Conservation (phyloP, 1,140 invertebrate genomes). For the Proctacanthus coquilletti region DNA sequence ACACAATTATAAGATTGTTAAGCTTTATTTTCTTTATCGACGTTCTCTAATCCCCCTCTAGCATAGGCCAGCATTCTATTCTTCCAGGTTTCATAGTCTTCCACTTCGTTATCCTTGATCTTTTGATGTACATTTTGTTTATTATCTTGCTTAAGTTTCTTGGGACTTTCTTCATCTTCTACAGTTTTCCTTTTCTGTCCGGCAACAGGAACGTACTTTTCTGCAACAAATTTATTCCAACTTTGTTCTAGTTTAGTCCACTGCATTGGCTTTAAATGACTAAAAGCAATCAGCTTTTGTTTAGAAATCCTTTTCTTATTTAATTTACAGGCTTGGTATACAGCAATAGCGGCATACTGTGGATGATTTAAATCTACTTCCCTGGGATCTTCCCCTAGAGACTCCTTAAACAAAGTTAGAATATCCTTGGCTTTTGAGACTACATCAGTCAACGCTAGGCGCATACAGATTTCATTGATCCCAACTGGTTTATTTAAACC, state of each 20-base stretch:
- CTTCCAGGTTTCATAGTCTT: conserved; percentile 27
- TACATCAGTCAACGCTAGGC: conserved; percentile 25
- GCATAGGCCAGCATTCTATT: conserved; percentile 18
- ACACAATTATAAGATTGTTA: no score
- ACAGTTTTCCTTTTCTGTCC: conserved; percentile 11
- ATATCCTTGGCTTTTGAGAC: conserved; percentile 25
- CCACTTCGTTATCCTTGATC: conserved; percentile 6
- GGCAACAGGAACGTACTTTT: conserved; percentile 15
- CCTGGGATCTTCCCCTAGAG: conserved; percentile 7
- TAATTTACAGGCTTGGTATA: conserved; percentile 29
- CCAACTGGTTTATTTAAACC: conserved; percentile 25
- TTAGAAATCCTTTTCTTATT: conserved; percentile 26
- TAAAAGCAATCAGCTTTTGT: conserved; percentile 22
- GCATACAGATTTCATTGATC: conserved; percentile 29
- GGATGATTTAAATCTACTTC: conserved; percentile 26
- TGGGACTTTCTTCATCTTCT: background rate
- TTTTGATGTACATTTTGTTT: background rate
- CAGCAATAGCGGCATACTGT: conserved; percentile 31
- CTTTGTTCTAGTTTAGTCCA: conserved; percentile 27
- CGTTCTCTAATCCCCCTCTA: no score
- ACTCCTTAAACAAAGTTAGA: conserved; percentile 18
- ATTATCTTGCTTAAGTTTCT: background rate
- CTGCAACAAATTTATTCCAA: conserved; percentile 27
- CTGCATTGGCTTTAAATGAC: conserved; percentile 27
- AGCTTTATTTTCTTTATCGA: no score